Percentiles rank a stretch among this genome's conserved stretches.
Evolutionary conservation across 2,888 invertebrate genomes (phyloP).

Genomic region (Camptogramma bilineatum): DNA sequence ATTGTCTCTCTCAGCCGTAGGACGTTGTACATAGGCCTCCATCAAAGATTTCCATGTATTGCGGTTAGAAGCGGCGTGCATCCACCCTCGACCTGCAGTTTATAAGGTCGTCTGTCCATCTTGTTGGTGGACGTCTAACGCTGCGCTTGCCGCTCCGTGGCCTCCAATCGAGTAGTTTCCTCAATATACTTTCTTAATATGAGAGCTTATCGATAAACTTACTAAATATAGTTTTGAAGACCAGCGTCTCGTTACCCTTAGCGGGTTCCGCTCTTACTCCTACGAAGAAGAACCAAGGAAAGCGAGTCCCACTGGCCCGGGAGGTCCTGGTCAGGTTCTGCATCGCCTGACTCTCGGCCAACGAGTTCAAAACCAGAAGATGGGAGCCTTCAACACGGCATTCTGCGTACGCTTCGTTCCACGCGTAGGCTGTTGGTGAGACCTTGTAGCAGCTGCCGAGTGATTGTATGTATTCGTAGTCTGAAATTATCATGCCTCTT

Average conservation of each 20-base stretch:
- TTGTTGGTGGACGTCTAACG: too few relatives aligned
- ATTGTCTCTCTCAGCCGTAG: too few relatives aligned
- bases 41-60: too few relatives aligned
- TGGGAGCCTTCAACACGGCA: constrained; percentile 64
- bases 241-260: constrained; percentile 46
- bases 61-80: too few relatives aligned
- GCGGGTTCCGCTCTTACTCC: constrained; percentile 61
- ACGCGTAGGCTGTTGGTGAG: constrained; percentile 50
- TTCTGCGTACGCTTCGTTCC: constrained; percentile 67
- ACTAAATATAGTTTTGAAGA: constrained; percentile 72
- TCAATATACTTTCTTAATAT: too few relatives aligned
- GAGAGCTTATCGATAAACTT: constrained; percentile 44
- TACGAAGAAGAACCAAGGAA: constrained; percentile 59
- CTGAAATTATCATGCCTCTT: too few relatives aligned
- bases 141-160: too few relatives aligned
- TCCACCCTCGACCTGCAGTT: too few relatives aligned
- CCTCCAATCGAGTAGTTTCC: too few relatives aligned
- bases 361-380: constrained; percentile 64
- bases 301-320: constrained; percentile 16
- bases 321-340: constrained; percentile 48
- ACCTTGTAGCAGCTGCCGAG: constrained; percentile 69
- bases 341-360: constrained; percentile 55
- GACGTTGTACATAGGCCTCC: too few relatives aligned
- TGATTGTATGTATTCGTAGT: constrained; percentile 54
- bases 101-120: too few relatives aligned